phyloP scores from a whole-genome alignment of 2,888 invertebrate species.

The Leptothorax acervorum region DNA sequence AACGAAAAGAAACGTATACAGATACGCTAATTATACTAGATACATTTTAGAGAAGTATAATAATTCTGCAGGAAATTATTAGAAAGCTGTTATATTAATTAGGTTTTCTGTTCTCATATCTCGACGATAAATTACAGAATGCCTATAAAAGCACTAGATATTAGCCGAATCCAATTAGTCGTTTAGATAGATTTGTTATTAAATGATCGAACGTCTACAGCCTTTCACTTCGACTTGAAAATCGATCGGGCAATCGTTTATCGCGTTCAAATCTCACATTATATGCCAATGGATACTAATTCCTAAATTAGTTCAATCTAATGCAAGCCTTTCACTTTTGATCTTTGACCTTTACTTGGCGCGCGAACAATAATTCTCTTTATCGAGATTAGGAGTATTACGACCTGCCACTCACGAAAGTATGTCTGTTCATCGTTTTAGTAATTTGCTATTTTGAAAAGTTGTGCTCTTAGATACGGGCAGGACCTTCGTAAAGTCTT shows the following conservation, averaged over 20 bases:
- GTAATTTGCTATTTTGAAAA: conserved; percentile 20
- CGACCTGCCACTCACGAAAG: not conserved
- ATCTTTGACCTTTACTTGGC: conserved; percentile 31
- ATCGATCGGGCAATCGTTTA: conserved; percentile 42
- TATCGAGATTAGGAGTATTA: not conserved
- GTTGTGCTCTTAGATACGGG: not conserved
- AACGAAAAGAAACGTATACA: conserved; percentile 1
- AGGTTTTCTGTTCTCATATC: conserved; percentile 35
- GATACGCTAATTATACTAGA: not conserved
- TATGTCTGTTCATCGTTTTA: too few relatives aligned
- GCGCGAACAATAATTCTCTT: conserved; percentile 26
- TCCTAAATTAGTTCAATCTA: conserved; percentile 47
- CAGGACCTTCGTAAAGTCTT: not conserved
- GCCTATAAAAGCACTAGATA: conserved; percentile 16
- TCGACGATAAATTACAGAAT: conserved; percentile 28
- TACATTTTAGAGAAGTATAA: not conserved
- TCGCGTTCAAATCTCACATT: conserved; percentile 49
- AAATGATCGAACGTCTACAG: conserved; percentile 14
- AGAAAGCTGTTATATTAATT: conserved; percentile 54
- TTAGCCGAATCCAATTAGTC: conserved; percentile 54
- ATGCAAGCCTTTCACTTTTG: conserved; percentile 50
- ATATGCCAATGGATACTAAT: conserved; percentile 40
- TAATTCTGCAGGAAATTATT: conserved; percentile 14
- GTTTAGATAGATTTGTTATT: conserved; percentile 47
- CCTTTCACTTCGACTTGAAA: conserved; percentile 49